phyloP scores from a whole-genome alignment of 2,113 vertebrate species.

The Leuciscus idus region DNA sequence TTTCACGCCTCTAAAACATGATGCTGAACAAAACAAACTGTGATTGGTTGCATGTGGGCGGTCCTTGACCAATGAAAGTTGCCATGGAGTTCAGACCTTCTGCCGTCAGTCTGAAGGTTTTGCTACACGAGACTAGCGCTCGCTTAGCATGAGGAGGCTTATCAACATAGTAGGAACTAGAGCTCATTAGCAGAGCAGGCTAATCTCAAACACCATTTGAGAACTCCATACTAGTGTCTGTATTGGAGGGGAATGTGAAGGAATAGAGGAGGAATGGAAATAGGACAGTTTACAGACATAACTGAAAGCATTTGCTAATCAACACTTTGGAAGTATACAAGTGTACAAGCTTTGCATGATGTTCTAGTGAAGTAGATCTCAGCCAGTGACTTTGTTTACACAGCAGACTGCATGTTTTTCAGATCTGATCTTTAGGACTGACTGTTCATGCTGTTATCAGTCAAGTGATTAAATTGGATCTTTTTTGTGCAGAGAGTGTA shows the following conservation, averaged over 20 bases:
- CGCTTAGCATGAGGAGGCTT: neutral
- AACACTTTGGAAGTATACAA: neutral
- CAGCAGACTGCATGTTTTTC: neutral
- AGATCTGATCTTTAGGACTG: constrained; percentile 9
- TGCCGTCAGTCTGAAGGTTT: no score
- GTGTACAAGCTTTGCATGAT: neutral
- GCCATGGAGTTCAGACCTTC: no score
- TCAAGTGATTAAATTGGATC: neutral
- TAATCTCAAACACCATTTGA: neutral
- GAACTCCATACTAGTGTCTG: neutral
- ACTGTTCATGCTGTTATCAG: constrained; percentile 5
- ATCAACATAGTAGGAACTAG: neutral
- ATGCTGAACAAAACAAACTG: no score
- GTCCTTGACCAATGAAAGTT: no score
- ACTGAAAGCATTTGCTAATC: neutral
- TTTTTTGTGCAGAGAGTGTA: neutral
- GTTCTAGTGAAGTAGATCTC: neutral
- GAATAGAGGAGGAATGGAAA: neutral
- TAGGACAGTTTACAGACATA: neutral
- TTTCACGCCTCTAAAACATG: no score
- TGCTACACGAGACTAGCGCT: no score
- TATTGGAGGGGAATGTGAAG: neutral
- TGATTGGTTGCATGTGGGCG: no score
- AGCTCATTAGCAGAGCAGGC: neutral
- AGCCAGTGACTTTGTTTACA: neutral